These are phyloP conservation scores for Virgularia gustaviana DNA, from an alignment of 92 coral and sea anemone genomes.

Conservation along the genomic window DNA sequence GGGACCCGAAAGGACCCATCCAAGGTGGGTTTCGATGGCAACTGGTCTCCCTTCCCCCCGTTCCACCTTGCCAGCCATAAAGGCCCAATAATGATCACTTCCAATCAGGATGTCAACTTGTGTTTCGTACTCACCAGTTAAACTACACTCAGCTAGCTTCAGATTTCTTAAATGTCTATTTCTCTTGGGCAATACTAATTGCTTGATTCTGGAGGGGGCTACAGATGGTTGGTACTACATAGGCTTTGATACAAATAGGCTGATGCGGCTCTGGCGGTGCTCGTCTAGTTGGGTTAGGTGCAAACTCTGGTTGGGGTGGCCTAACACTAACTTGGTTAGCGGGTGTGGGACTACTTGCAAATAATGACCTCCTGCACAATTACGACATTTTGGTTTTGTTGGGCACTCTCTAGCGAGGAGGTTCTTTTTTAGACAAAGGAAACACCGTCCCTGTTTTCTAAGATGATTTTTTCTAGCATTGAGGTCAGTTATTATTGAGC, in stretches of 20 bases:
- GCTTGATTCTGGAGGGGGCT: not conserved
- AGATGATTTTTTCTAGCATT: not conserved
- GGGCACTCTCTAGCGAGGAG: not conserved
- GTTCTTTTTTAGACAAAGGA: not conserved
- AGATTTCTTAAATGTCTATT: not conserved
- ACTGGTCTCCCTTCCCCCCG: constrained; percentile 17
- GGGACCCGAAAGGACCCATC: constrained; percentile 27
- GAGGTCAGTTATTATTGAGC: not conserved
- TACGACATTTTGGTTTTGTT: too few relatives aligned
- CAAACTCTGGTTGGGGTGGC: not conserved
- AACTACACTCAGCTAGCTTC: constrained; percentile 2
- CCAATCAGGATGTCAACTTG: constrained; percentile 26
- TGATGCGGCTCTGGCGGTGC: not conserved
- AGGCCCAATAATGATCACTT: constrained; percentile 7
- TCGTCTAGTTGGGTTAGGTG: not conserved
- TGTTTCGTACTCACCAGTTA: not conserved
- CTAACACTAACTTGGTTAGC: too few relatives aligned
- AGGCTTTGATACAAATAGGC: not conserved
- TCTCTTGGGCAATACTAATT: not conserved
- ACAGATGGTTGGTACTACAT: not conserved
- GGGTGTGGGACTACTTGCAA: not conserved
- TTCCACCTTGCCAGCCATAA: not conserved
- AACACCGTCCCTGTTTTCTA: not conserved
- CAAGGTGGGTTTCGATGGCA: not conserved
- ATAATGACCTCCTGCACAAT: too few relatives aligned